Conservation (phyloP, 1,140 invertebrate genomes). For the Ceratosolen fusciceps region DNA sequence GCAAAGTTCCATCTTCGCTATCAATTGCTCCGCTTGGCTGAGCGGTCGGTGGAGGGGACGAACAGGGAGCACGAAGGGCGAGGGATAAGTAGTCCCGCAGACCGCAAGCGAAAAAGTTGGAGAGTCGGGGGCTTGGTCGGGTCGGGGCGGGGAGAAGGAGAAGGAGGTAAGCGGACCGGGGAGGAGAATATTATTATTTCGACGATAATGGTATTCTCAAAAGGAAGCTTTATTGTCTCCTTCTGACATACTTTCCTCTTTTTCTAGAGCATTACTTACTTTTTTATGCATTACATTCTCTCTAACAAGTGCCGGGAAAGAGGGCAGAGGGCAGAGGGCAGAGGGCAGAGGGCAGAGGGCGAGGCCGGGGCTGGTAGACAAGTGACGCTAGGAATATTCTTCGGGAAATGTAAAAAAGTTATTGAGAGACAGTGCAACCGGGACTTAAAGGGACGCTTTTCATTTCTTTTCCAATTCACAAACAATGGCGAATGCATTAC, state of each 20-base stretch:
- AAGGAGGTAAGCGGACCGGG: not conserved
- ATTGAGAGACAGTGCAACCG: not conserved
- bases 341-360: not conserved
- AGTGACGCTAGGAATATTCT: conserved; percentile 1
- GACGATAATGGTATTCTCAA: conserved; percentile 40
- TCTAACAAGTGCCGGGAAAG: not conserved
- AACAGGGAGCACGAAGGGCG: not conserved
- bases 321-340: not conserved
- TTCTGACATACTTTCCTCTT: conserved; percentile 15
- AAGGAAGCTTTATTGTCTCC: conserved; percentile 15
- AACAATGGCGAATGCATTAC: not conserved
- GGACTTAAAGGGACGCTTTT: not conserved
- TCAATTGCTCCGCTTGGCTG: not conserved
- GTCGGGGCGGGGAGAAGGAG: not conserved
- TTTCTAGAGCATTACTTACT: conserved; percentile 6
- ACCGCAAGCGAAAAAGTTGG: not conserved
- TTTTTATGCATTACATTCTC: conserved; percentile 34
- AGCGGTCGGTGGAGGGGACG: not conserved
- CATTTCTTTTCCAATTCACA: not conserved
- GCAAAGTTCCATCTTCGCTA: conserved; percentile 17
- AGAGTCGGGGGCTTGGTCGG: not conserved
- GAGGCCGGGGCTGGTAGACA: too few species aligned
- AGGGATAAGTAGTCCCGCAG: not conserved
- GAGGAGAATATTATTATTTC: conserved; percentile 40
- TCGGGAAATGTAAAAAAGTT: conserved; percentile 2